A percentile compares a stretch with the other conserved stretches of the same genome.
Evolutionary conservation across 2,888 invertebrate genomes (phyloP).

Genomic region (Aporophyla nigra): DNA sequence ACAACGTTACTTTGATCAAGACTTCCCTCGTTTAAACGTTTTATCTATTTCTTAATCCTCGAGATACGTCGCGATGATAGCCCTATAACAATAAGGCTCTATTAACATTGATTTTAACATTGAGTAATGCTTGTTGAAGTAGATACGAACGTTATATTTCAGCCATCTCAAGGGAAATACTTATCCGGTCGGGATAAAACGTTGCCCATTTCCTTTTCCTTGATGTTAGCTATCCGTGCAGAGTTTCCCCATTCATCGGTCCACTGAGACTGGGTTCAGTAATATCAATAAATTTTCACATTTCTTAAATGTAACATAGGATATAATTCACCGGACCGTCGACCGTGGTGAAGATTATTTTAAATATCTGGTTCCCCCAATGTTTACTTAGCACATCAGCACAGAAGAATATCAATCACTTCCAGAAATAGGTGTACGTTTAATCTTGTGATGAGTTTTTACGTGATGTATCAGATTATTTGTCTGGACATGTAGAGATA

Average conservation of each 20-base stretch:
- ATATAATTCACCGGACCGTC: not conserved
- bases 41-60: constrained; percentile 40
- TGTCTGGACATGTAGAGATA: constrained; percentile 39
- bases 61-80: constrained; percentile 25
- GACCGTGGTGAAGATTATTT: not conserved
- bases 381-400: constrained; percentile 30
- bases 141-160: constrained; percentile 36
- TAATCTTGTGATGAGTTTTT: constrained; percentile 45
- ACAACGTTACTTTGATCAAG: constrained; percentile 24
- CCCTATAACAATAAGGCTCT: constrained; percentile 18
- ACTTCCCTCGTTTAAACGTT: constrained; percentile 11
- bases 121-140: constrained; percentile 16
- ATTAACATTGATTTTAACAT: constrained; percentile 39
- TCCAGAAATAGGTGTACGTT: constrained; percentile 20
- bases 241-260: constrained; percentile 46
- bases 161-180: constrained; percentile 52
- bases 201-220: constrained; percentile 50
- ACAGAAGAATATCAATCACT: constrained; percentile 36
- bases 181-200: constrained; percentile 52
- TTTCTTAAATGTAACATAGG: constrained; percentile 24
- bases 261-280: constrained; percentile 24
- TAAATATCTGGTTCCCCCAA: not conserved
- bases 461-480: constrained; percentile 30
- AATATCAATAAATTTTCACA: constrained; percentile 49
- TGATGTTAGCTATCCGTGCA: constrained; percentile 36